Conservation (phyloP, 2,888 invertebrate genomes). For the Dicycla oo region DNA sequence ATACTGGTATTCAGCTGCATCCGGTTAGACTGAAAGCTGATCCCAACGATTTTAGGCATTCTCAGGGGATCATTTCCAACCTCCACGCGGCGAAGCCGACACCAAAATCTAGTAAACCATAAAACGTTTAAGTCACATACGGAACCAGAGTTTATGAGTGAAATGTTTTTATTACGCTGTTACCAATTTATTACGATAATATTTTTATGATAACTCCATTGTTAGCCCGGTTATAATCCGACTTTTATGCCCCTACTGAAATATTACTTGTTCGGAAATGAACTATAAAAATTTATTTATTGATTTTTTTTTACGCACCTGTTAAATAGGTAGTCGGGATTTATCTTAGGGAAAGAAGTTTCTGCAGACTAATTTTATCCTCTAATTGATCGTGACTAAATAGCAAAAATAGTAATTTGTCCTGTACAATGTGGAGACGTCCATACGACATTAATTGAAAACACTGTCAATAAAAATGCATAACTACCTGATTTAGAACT, state of each 20-base stretch:
- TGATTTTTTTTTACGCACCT: constrained; percentile 37
- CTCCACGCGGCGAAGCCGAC: too few relatives aligned
- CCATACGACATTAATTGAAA: too few relatives aligned
- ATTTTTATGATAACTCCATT: constrained; percentile 63
- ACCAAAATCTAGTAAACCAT: background rate
- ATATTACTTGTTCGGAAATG: constrained; percentile 52
- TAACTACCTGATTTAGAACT: too few relatives aligned
- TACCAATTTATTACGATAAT: constrained; percentile 63
- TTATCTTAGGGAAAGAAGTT: background rate
- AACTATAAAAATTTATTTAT: constrained; percentile 45
- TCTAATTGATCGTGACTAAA: too few relatives aligned
- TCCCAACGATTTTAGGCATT: too few relatives aligned
- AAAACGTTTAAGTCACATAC: constrained; percentile 18
- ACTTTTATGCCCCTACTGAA: constrained; percentile 58
- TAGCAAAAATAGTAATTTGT: too few relatives aligned
- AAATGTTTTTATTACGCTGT: constrained; percentile 59
- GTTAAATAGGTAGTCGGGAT: background rate
- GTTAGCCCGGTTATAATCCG: constrained; percentile 54
- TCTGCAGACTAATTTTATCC: too few relatives aligned
- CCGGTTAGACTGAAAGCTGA: too few relatives aligned
- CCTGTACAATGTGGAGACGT: too few relatives aligned
- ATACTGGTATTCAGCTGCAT: too few relatives aligned
- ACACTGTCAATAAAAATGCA: too few relatives aligned
- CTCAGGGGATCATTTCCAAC: too few relatives aligned
- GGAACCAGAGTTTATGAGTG: constrained; percentile 44